Evolutionary conservation across 2,113 vertebrate species (phyloP).

Genomic region (Scortum barcoo): DNA sequence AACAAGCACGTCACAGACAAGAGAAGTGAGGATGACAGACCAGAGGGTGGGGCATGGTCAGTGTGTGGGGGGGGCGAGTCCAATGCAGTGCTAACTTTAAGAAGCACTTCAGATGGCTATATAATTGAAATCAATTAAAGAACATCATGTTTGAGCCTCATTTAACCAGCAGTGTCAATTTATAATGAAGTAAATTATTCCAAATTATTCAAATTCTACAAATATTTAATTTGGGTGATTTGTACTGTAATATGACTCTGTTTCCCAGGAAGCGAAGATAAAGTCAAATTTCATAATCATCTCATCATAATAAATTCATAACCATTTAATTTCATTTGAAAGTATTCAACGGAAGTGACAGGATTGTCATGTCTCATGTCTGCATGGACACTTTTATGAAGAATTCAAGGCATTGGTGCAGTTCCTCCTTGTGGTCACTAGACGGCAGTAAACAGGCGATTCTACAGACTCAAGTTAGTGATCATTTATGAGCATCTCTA

Average conservation of each 20-base stretch:
- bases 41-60: constrained; percentile 43
- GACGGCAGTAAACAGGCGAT: neutral
- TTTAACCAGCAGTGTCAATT: neutral
- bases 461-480: neutral
- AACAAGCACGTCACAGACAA: constrained; percentile 62
- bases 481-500: neutral
- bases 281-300: neutral
- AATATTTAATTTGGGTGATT: neutral
- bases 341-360: neutral
- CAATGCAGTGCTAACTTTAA: neutral
- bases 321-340: neutral
- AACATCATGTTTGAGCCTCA: too few species aligned
- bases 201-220: neutral
- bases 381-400: neutral
- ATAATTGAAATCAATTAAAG: too few species aligned
- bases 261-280: neutral
- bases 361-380: neutral
- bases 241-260: neutral
- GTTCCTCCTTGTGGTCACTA: neutral
- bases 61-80: constrained; percentile 6
- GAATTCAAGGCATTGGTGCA: neutral
- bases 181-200: neutral
- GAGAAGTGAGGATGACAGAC: constrained; percentile 42
- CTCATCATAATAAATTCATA: neutral
- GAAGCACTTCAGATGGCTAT: too few species aligned